Evolutionary conservation across 2,113 vertebrate genomes (phyloP).

Genomic region (Vulpes lagopus): DNA sequence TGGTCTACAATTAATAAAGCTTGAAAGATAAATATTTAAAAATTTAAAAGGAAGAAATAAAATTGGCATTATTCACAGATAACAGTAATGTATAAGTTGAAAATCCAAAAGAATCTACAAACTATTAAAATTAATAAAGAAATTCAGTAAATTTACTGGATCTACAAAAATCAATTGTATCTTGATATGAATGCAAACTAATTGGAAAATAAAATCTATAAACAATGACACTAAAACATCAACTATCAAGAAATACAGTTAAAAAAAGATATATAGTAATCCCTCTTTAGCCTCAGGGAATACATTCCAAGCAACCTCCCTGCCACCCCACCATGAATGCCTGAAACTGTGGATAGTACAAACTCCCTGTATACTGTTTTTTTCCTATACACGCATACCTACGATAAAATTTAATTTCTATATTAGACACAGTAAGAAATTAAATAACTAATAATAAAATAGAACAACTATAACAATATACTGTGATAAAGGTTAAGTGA

Average conservation of each 20-base stretch:
- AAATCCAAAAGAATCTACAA: neutral
- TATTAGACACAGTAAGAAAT: neutral
- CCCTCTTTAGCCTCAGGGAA: neutral
- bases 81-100: neutral
- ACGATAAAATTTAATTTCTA: neutral
- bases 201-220: constrained; percentile 29
- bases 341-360: neutral
- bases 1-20: neutral
- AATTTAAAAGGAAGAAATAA: neutral
- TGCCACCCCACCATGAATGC: neutral
- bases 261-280: neutral
- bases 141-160: neutral
- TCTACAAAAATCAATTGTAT: neutral
- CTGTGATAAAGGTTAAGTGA: neutral
- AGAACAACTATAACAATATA: neutral
- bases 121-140: neutral
- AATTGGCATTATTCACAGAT: neutral
- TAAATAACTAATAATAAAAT: neutral
- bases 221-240: neutral
- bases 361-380: neutral
- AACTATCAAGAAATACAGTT: neutral
- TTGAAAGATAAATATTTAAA: neutral
- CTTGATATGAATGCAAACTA: neutral
- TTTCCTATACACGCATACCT: neutral
- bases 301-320: neutral